Evolutionary conservation across 2,113 vertebrate genomes (phyloP), one percentile per base, ranked within the genome.

Genomic region (Cromileptes altivelis): DNA sequence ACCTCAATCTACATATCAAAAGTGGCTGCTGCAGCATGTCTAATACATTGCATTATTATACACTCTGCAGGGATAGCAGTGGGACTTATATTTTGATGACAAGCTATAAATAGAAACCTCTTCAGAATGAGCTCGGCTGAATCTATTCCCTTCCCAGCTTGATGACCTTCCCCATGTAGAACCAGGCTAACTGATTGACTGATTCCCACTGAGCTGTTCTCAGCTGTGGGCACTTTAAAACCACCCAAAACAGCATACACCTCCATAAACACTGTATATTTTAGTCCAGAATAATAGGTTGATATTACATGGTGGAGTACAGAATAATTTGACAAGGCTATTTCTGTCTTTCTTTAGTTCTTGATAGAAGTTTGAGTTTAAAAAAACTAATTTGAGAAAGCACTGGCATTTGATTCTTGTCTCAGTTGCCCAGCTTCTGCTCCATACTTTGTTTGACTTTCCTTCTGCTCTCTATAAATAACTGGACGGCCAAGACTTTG

Each of bases 91-190:
- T 70, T 80, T 73, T 88, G 61, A 82, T 67, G 70, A 64, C 70
- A 40, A 74, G 68, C 82, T 91, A 93, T 84, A 83, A 88, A 91
- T 90, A 92, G 85, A 82, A 77, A 65, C 45, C 68, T 61, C 80
- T 65, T 75, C 77, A 83, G 71, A 92, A 80, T 67, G 72, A 89
- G 82, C 73, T 70, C 69, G 27, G 77, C 55, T 85, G 80, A 78
- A 80, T 84, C 63, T 87, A 85, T 88, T 89, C 70, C 81, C 78
- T 78, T 60, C 79, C 73, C 88, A 70, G 81, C 80, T 82, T 82
- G 80, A 80, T 86, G 81, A 91, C 91, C 82, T 89, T 90, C 85
- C 85, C 78, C 21, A 64, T 60, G 65, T 76, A 61, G 71, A 77
- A 60, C 78, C 71, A 53, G 56, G 40, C 64, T 80, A 82, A 85